Conservation (phyloP, 2,797 vertebrate genomes). For the Phylloscopus collybita region DNA sequence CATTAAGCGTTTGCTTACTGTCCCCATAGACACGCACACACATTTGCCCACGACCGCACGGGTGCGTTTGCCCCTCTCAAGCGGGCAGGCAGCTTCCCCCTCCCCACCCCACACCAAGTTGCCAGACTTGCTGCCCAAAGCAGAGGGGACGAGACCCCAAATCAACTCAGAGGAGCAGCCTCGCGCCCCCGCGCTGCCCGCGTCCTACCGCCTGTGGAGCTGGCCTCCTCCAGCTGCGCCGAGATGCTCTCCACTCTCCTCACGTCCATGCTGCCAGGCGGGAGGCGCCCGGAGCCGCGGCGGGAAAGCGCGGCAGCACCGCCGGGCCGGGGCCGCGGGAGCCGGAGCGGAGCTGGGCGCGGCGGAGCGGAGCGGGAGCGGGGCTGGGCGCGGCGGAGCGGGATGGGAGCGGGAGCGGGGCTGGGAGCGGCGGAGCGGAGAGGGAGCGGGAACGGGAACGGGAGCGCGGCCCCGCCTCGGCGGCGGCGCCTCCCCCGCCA, state of each 20-base stretch:
- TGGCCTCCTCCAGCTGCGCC: conserved; percentile 83
- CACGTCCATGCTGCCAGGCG: conserved; percentile 78
- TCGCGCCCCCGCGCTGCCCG: conserved; percentile 36
- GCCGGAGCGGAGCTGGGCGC: not conserved
- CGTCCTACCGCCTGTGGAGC: conserved; percentile 90
- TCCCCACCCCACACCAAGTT: not conserved
- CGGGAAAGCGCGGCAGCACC: not conserved
- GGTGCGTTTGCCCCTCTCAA: not conserved
- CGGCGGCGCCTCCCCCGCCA: not conserved
- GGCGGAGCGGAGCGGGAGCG: not conserved
- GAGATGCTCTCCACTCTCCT: conserved; percentile 86
- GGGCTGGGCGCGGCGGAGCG: not conserved
- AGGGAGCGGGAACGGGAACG: not conserved
- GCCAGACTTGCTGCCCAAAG: conserved; percentile 15
- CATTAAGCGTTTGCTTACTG: not conserved
- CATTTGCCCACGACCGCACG: not conserved
- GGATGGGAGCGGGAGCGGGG: not conserved
- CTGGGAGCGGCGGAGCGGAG: not conserved
- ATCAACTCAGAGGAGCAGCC: conserved; percentile 33
- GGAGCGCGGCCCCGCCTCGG: conserved; percentile 11
- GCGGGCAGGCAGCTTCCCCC: not conserved
- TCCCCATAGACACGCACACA: not conserved
- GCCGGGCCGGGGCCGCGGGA: not conserved
- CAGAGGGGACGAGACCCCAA: not conserved
- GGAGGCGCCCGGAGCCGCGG: not conserved